Evolutionary conservation across 2,797 vertebrate genomes (phyloP).

Genomic region (Erithacus rubecula): DNA sequence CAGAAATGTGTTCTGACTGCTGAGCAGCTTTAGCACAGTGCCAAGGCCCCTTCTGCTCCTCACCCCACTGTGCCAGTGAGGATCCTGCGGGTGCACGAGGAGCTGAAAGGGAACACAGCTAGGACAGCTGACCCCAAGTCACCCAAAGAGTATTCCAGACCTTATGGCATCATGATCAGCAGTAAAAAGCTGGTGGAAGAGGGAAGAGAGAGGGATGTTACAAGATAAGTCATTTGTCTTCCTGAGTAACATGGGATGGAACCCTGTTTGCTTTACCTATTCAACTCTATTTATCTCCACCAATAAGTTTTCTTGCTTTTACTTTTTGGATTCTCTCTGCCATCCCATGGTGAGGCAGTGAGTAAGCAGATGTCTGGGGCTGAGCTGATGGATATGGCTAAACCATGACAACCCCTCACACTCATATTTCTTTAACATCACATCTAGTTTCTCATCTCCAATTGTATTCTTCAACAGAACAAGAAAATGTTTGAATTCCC

Average conservation of each 20-base stretch:
- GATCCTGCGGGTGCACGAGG: background rate
- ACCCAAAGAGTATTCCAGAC: background rate
- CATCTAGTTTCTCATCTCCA: background rate
- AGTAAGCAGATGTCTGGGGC: background rate
- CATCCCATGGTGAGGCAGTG: background rate
- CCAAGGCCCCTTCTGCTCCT: background rate
- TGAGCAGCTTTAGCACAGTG: background rate
- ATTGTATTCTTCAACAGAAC: background rate
- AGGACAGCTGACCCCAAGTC: background rate
- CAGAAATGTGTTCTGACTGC: background rate
- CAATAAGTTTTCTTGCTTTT: background rate
- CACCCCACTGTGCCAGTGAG: fast-evolving
- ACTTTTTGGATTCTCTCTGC: background rate
- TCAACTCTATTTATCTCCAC: background rate
- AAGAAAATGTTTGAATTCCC: background rate
- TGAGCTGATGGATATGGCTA: background rate
- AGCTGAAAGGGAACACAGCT: background rate
- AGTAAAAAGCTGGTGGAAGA: background rate
- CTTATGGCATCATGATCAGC: background rate
- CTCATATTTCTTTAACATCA: background rate
- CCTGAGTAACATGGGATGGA: fast-evolving
- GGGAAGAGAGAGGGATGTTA: fast-evolving
- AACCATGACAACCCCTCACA: background rate
- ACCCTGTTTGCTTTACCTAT: background rate
- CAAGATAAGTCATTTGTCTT: fast-evolving